A percentile compares a stretch with the other conserved stretches of the same genome.
phyloP scores from a whole-genome alignment of 2,113 vertebrate genomes.

The Rostratula benghalensis region DNA sequence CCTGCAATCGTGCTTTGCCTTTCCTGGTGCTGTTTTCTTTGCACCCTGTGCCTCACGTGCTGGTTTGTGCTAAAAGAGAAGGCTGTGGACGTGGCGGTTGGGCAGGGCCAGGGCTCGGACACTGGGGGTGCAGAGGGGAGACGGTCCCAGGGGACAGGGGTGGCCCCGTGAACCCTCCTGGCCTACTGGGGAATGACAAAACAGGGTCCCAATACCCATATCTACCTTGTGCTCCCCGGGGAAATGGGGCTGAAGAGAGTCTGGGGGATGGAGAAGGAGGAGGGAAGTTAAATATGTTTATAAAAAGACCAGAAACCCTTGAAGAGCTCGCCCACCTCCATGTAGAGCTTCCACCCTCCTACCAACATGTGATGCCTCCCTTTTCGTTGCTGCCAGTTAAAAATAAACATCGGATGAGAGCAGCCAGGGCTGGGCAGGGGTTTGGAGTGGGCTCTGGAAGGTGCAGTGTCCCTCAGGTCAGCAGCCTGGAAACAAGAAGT shows the following conservation, averaged over 20 bases:
- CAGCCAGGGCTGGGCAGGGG: not conserved
- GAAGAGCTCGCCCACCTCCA: not conserved
- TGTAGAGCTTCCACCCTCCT: not conserved
- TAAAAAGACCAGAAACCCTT: not conserved
- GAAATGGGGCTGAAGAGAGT: not conserved
- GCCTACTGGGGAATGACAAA: not conserved
- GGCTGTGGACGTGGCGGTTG: not conserved
- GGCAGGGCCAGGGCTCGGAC: not conserved
- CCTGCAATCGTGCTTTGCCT: not conserved
- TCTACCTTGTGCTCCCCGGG: not conserved
- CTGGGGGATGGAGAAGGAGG: not conserved
- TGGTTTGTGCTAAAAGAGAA: not conserved
- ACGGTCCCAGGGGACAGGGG: too few species aligned
- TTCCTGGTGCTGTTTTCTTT: not conserved
- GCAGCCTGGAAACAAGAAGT: not conserved
- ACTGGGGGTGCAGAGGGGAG: not conserved
- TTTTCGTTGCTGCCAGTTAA: not conserved
- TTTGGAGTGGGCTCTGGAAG: not conserved
- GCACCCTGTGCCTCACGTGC: not conserved
- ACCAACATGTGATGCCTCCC: not conserved
- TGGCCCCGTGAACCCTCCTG: not conserved
- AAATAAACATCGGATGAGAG: not conserved
- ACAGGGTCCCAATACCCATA: not conserved
- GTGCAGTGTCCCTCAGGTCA: not conserved
- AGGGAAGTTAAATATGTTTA: not conserved